Evolutionary conservation across 2,888 invertebrate genomes (phyloP).

Genomic region (Acheta domesticus): DNA sequence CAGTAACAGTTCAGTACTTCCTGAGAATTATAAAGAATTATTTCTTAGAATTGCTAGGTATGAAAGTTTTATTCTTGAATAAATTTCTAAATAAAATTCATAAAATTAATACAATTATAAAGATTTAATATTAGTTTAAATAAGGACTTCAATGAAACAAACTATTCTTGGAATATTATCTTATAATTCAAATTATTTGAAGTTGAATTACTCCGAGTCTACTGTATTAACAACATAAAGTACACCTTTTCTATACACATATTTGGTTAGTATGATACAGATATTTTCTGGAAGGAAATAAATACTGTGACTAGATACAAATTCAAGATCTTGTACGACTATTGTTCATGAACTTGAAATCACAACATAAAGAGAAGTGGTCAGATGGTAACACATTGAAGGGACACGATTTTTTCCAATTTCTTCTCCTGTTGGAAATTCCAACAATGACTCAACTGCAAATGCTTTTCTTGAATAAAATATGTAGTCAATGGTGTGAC

Average conservation of each 20-base stretch:
- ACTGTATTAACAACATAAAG: neutral
- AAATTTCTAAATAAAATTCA: neutral
- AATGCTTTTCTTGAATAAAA: slow-evolving; percentile 60
- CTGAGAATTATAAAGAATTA: neutral
- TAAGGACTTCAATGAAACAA: neutral
- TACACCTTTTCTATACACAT: neutral
- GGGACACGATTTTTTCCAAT: slow-evolving; percentile 66
- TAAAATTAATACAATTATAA: neutral
- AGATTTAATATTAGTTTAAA: neutral
- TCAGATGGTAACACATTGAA: slow-evolving; percentile 67
- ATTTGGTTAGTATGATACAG: neutral
- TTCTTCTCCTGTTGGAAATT: slow-evolving; percentile 62
- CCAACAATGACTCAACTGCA: slow-evolving; percentile 55
- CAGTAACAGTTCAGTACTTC: no score
- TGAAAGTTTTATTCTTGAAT: neutral
- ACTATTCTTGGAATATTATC: neutral
- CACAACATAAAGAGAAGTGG: slow-evolving; percentile 70
- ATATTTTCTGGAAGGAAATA: neutral
- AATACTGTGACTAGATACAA: neutral
- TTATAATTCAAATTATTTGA: neutral
- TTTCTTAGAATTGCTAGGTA: neutral
- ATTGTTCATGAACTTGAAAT: slow-evolving; percentile 48
- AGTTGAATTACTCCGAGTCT: no score
- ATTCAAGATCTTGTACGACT: neutral
- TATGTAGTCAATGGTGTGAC: slow-evolving; percentile 72